Base-by-base conservation (phyloP, 1,140 invertebrate genomes). In the Papilio xuthus region DNA sequence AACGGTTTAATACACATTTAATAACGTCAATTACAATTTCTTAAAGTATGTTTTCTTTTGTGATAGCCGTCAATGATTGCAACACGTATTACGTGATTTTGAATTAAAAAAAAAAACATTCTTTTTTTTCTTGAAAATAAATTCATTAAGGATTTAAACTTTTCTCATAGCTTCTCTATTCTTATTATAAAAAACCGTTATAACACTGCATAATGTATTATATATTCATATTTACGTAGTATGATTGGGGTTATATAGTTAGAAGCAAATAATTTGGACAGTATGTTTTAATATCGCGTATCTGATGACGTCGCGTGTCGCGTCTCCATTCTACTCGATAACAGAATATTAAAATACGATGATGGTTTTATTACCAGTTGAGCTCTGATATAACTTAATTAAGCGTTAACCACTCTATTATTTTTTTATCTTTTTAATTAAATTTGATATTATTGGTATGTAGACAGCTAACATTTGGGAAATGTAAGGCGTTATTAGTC, bases 331-430 rank as follows among this genome's bases (percentile, higher is more conserved):
- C 10, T 9, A n/a, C 13, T 23, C 28, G 74, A 76, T 76, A 76
- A 76, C 74, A 76, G 53, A 76, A 76, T 63, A 76, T 76, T 76
- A 76, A 76, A 60, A 41, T 60, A 41, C 74, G 53, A 76, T 76
- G 74, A 76, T 76, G 53, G 18, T 9, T 76, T 76, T 76, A 76
- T 76, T 76, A 72, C 41, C 37, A 76, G 72, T 56, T 76, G 28
- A 41, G 42, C 74, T 32, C 53, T 76, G 53, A 63, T 76, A 56
- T 76, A 76, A 76, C 37, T 76, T 42, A 60, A 76, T 76, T 76
- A 76, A 76, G 41, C 74, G 53, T 76, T 76, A 76, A 76, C 50
- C 74, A 42, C 18, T 76, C 74, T 63, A 60, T 76, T 76, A 76
- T 18, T 72, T 20, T 41, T 41, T 60, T 60, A 76, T 76, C 74